These are phyloP conservation scores for Isichthys henryi DNA, from an alignment of 2,113 vertebrate species.

Conservation along the genomic window DNA sequence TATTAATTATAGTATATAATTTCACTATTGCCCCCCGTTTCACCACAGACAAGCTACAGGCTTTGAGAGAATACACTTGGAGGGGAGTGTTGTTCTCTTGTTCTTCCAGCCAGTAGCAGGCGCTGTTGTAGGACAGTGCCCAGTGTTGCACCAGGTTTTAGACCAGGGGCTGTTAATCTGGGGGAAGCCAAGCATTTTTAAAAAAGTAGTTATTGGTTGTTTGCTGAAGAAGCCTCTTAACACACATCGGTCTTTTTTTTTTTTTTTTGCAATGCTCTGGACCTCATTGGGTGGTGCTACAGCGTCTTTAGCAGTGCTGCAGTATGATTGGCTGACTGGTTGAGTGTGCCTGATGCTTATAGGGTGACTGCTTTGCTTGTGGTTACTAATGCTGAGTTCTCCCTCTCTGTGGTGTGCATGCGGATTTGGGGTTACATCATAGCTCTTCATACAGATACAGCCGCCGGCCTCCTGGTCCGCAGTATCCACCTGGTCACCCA, in stretches of 20 bases:
- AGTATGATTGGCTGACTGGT: constrained; percentile 5
- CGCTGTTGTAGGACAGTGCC: neutral
- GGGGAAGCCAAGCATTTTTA: neutral
- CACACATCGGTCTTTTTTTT: neutral
- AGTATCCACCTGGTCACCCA: constrained; percentile 94
- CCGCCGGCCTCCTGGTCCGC: constrained; percentile 86
- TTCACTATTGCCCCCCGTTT: neutral
- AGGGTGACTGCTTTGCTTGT: constrained; percentile 62
- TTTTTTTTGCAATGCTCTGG: neutral
- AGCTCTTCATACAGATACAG: constrained; percentile 96
- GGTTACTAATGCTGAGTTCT: constrained; percentile 74
- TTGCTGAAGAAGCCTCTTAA: neutral
- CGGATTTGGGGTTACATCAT: constrained; percentile 85
- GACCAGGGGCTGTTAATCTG: neutral
- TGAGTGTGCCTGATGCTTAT: constrained; percentile 53
- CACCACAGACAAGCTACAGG: neutral
- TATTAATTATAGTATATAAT: neutral
- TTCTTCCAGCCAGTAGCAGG: neutral
- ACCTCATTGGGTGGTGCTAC: neutral
- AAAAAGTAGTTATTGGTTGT: neutral
- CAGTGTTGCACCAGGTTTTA: neutral
- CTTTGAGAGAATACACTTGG: neutral
- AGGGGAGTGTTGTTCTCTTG: neutral
- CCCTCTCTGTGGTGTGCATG: constrained; percentile 70
- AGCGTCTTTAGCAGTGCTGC: neutral